Evolutionary conservation across 2,888 invertebrate genomes (phyloP).

Genomic region (Lycophotia porphyrea): DNA sequence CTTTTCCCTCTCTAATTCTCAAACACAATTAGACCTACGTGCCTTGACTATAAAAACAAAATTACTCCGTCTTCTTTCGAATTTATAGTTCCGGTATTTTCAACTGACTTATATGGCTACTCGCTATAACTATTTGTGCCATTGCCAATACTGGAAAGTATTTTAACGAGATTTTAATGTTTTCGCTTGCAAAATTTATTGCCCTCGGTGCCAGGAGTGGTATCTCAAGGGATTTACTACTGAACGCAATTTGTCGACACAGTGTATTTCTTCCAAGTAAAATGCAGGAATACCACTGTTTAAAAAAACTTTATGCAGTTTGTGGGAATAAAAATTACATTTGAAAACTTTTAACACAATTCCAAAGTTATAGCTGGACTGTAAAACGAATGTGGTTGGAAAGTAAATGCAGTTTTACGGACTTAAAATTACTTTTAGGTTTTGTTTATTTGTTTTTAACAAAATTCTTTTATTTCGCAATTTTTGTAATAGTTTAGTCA

Average conservation of each 20-base stretch:
- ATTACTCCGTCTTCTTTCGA: conserved; percentile 41
- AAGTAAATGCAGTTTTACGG: background rate
- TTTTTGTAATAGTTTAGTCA: background rate
- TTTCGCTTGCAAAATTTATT: conserved; percentile 82
- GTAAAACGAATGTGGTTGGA: conserved; percentile 10
- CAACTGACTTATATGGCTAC: conserved; percentile 66
- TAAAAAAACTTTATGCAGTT: conserved; percentile 30
- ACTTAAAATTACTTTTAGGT: conserved; percentile 1
- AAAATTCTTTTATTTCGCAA: background rate
- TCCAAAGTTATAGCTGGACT: conserved; percentile 7
- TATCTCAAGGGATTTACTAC: conserved; percentile 73
- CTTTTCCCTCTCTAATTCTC: conserved; percentile 41
- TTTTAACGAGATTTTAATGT: conserved; percentile 87
- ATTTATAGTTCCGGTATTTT: conserved; percentile 59
- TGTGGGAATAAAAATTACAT: conserved; percentile 24
- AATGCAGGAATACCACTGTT: conserved; percentile 34
- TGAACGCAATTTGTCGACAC: conserved; percentile 75
- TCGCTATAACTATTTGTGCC: conserved; percentile 65
- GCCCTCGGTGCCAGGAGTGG: conserved; percentile 78
- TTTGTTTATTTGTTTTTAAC: background rate
- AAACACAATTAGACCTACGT: conserved; percentile 56
- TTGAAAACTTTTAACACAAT: conserved; percentile 27
- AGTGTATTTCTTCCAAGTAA: conserved; percentile 51
- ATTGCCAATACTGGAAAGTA: conserved; percentile 75
- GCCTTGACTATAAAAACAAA: conserved; percentile 46